Evolutionary conservation across 2,113 vertebrate species (phyloP).

Genomic region (Cricetomys ansorgei): DNA sequence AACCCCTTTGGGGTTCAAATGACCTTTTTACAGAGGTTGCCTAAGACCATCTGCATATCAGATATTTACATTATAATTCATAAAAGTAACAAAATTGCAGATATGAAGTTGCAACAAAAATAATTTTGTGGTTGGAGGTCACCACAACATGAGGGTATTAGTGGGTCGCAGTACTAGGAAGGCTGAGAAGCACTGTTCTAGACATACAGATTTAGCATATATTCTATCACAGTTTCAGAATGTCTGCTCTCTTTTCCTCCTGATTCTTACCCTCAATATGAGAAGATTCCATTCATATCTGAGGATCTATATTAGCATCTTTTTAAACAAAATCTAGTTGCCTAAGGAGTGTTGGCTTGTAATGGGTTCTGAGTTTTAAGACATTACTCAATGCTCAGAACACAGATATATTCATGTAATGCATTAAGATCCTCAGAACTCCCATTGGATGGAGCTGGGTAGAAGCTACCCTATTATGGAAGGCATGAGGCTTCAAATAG

Average conservation of each 20-base stretch:
- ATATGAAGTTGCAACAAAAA: too few relatives aligned
- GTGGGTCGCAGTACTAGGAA: too few relatives aligned
- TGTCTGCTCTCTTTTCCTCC: not conserved
- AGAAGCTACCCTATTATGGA: not conserved
- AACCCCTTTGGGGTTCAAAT: too few relatives aligned
- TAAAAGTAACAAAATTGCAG: too few relatives aligned
- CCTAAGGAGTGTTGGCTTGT: not conserved
- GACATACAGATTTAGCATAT: not conserved
- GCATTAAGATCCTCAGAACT: not conserved
- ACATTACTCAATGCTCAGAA: not conserved
- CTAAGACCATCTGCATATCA: too few relatives aligned
- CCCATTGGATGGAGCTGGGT: not conserved
- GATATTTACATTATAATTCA: too few relatives aligned
- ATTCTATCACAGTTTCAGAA: too few relatives aligned
- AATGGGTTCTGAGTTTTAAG: not conserved
- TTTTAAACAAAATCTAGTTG: slow-evolving; percentile 38
- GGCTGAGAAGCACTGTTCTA: too few relatives aligned
- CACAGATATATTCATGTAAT: not conserved
- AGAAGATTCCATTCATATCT: not conserved
- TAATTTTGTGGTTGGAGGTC: too few relatives aligned
- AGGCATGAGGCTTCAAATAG: not conserved
- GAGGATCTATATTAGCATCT: not conserved
- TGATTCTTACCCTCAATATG: not conserved
- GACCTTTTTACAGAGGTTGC: too few relatives aligned
- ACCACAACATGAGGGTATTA: too few relatives aligned